These are phyloP conservation scores for Taenaris catops DNA, from an alignment of 2,888 invertebrate genomes.

Conservation along the genomic window DNA sequence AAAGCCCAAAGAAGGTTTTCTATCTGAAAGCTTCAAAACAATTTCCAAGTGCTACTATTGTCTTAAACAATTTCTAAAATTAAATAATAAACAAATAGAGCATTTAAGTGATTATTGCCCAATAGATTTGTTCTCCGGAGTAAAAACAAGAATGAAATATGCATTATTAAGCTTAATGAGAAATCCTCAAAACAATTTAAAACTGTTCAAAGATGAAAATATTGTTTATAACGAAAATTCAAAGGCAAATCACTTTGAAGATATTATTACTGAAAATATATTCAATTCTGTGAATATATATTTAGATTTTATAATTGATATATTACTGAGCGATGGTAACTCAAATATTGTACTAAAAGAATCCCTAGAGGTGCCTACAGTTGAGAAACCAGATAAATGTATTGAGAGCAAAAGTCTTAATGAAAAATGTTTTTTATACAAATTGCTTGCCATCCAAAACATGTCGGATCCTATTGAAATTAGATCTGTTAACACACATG, in stretches of 20 bases:
- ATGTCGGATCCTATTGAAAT: slow-evolving; percentile 33
- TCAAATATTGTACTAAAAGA: slow-evolving; percentile 22
- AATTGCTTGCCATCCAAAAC: slow-evolving; percentile 49
- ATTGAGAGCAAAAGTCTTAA: slow-evolving; percentile 27
- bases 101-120: slow-evolving; percentile 83
- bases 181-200: slow-evolving; percentile 83
- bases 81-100: slow-evolving; percentile 70
- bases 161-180: slow-evolving; percentile 69
- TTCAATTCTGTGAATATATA: slow-evolving; percentile 41
- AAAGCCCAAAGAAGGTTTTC: slow-evolving; percentile 84
- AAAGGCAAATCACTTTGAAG: slow-evolving; percentile 28
- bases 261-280: slow-evolving; percentile 31
- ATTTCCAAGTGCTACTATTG: slow-evolving; percentile 77
- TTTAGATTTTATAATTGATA: slow-evolving; percentile 47
- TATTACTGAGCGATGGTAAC: slow-evolving; percentile 36
- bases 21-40: slow-evolving; percentile 45
- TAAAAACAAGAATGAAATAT: slow-evolving; percentile 71
- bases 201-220: slow-evolving; percentile 72
- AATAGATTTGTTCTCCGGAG: slow-evolving; percentile 84
- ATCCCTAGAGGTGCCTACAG: slow-evolving; percentile 13
- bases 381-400: slow-evolving; percentile 29
- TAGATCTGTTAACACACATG: slow-evolving; percentile 21
- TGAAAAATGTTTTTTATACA: slow-evolving; percentile 36
- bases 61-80: slow-evolving; percentile 77
- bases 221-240: slow-evolving; percentile 46